Conservation (phyloP, 2,888 invertebrate genomes). For the Coecobrya sp. region DNA sequence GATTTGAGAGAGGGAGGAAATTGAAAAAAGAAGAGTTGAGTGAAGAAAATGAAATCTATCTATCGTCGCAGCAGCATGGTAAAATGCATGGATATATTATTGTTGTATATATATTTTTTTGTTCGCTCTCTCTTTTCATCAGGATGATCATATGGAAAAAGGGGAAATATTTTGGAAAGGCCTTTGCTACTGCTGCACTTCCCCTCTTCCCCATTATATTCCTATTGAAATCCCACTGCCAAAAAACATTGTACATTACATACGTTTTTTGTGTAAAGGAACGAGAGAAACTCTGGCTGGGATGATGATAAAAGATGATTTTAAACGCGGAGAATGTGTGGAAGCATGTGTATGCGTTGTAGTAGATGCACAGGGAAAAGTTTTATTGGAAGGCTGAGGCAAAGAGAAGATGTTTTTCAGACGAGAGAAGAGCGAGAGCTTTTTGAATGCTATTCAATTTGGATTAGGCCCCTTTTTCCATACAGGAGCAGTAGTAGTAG, state of each 20-base stretch:
- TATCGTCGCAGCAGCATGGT: background rate
- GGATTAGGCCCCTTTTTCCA: slow-evolving; percentile 33
- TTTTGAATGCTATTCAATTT: slow-evolving; percentile 38
- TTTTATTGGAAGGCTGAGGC: background rate
- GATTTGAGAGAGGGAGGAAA: slow-evolving; percentile 48
- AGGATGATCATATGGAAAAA: background rate
- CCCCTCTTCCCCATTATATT: background rate
- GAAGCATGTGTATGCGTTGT: background rate
- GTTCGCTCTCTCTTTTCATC: background rate
- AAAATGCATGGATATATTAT: slow-evolving; percentile 3
- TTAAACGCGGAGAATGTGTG: background rate
- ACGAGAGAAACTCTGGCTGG: background rate
- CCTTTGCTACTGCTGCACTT: too few species aligned
- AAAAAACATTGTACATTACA: background rate
- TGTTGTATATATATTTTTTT: slow-evolving; percentile 12
- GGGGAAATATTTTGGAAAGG: slow-evolving; percentile 15
- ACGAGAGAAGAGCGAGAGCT: too few species aligned
- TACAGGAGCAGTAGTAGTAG: background rate
- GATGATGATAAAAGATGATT: slow-evolving; percentile 21
- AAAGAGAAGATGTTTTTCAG: too few species aligned
- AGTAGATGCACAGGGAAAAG: background rate
- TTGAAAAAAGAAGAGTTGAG: slow-evolving; percentile 48
- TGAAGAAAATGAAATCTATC: slow-evolving; percentile 49
- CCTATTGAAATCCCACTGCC: background rate
- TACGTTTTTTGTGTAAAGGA: background rate